These are phyloP conservation scores for Lithophane socia DNA, from an alignment of 2,888 invertebrate species.

Conservation along the genomic window DNA sequence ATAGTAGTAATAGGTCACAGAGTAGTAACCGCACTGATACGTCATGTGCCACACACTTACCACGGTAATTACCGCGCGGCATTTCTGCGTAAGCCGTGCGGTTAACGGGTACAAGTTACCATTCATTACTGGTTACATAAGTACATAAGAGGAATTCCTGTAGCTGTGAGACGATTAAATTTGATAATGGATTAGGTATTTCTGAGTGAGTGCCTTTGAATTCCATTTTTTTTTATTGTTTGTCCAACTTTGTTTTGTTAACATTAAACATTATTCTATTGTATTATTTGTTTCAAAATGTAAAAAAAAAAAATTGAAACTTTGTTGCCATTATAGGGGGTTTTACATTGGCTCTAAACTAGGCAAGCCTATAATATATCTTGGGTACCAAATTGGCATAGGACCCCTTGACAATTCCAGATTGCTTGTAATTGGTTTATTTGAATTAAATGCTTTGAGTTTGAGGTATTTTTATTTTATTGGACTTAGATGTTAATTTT, in stretches of 20 bases:
- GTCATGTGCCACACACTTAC: constrained; percentile 35
- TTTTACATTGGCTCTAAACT: neutral
- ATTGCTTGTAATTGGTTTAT: no score
- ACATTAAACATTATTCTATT: no score
- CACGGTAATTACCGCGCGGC: constrained; percentile 31
- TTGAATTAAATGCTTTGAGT: no score
- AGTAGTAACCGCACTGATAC: constrained; percentile 39
- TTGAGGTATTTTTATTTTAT: no score
- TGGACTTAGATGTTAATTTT: no score
- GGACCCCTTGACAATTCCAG: no score
- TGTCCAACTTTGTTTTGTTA: no score
- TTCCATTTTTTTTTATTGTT: no score
- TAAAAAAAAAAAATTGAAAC: no score
- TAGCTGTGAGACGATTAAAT: neutral
- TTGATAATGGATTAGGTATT: constrained; percentile 2
- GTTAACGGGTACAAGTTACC: constrained; percentile 6
- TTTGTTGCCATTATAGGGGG: no score
- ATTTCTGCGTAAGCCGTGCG: constrained; percentile 33
- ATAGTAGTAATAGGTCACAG: constrained; percentile 12
- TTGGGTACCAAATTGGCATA: neutral
- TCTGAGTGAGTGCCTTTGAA: neutral
- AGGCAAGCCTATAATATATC: no score
- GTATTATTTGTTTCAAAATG: no score
- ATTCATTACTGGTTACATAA: constrained; percentile 35
- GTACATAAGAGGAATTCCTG: constrained; percentile 25